phyloP scores from a whole-genome alignment of 2,888 invertebrate species.

The Andrena minutula region DNA sequence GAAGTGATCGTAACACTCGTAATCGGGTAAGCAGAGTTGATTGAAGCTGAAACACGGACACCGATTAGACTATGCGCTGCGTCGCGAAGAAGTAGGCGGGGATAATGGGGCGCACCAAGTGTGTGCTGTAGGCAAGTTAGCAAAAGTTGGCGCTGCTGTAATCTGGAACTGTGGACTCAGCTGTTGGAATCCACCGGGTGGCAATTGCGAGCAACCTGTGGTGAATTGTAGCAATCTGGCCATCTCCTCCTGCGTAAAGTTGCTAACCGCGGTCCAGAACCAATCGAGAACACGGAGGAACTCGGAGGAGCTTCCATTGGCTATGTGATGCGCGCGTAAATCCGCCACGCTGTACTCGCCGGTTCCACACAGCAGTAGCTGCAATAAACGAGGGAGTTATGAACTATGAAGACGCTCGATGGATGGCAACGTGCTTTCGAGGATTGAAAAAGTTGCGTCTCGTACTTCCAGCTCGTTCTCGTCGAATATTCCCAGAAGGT shows the following conservation, averaged over 20 bases:
- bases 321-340: slow-evolving; percentile 95
- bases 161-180: slow-evolving; percentile 96
- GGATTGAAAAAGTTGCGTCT: background rate
- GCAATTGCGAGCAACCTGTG: slow-evolving; percentile 96
- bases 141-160: slow-evolving; percentile 95
- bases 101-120: slow-evolving; percentile 89
- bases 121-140: slow-evolving; percentile 96
- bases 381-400: slow-evolving; percentile 70
- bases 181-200: slow-evolving; percentile 95
- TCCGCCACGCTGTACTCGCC: slow-evolving; percentile 96
- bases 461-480: slow-evolving; percentile 97
- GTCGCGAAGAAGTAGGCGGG: background rate
- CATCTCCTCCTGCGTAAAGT: slow-evolving; percentile 96
- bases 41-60: slow-evolving; percentile 91
- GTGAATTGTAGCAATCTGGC: slow-evolving; percentile 96
- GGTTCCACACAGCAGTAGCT: slow-evolving; percentile 96
- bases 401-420: slow-evolving; percentile 18
- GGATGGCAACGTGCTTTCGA: too few relatives aligned
- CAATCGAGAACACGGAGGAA: slow-evolving; percentile 94
- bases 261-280: slow-evolving; percentile 96
- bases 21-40: slow-evolving; percentile 97
- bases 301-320: slow-evolving; percentile 92
- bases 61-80: background rate
- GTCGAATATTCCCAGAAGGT: slow-evolving; percentile 97
- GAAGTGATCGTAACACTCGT: slow-evolving; percentile 96